Percentiles rank a stretch among this genome's conserved stretches.
phyloP scores from a whole-genome alignment of 1,140 invertebrate species.

The Trichoplusia ni region DNA sequence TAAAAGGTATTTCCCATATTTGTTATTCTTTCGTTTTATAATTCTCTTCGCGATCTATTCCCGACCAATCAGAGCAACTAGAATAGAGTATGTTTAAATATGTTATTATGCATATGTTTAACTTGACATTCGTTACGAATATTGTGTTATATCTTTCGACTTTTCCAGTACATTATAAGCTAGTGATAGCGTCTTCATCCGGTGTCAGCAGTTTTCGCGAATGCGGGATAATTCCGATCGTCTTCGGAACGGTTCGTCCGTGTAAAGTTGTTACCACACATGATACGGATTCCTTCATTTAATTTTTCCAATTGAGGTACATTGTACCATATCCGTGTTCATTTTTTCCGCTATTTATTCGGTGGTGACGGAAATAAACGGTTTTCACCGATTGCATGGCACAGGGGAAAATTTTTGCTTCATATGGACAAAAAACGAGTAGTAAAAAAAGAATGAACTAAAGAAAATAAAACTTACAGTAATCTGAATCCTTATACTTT shows the following conservation, averaged over 20 bases:
- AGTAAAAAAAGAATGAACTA: no score
- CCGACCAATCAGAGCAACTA: no score
- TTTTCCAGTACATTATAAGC: conserved; percentile 12
- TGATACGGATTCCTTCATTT: conserved; percentile 40
- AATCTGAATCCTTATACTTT: no score
- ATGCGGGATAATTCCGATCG: conserved; percentile 72
- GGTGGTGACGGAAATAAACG: no score
- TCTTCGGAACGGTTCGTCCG: conserved; percentile 56
- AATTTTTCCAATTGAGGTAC: conserved; percentile 24
- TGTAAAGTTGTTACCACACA: conserved; percentile 57
- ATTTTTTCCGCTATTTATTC: conserved; percentile 6
- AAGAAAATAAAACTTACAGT: no score
- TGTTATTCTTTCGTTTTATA: no score
- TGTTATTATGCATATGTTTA: no score
- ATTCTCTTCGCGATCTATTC: no score
- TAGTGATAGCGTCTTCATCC: conserved; percentile 8
- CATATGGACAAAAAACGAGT: no score
- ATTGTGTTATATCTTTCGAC: not conserved
- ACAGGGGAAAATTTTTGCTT: not conserved
- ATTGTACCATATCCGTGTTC: not conserved
- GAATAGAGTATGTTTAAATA: no score
- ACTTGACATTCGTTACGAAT: no score
- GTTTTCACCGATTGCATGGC: not conserved
- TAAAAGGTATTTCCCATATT: no score
- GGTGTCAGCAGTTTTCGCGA: conserved; percentile 67